A percentile compares a stretch with the other conserved stretches of the same genome.
These are phyloP conservation scores for Bombycilla garrulus DNA, from an alignment of 2,113 vertebrate species.

Conservation along the genomic window DNA sequence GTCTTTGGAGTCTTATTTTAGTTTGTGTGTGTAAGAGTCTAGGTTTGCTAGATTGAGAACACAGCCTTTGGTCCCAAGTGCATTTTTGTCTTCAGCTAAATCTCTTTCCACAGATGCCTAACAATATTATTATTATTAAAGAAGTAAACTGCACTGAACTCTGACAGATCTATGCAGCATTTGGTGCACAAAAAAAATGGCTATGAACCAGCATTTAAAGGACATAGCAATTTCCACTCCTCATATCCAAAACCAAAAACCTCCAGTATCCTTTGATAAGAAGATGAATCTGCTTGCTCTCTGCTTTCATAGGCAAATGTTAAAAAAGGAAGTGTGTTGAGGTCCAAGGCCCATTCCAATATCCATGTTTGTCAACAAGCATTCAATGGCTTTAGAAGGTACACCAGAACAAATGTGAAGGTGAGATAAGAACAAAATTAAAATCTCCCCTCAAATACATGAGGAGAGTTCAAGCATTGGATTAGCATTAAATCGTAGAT, in stretches of 20 bases:
- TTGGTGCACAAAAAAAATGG: background rate
- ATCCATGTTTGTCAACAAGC: background rate
- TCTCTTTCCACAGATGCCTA: background rate
- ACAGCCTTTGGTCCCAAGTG: fast-evolving
- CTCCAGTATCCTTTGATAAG: background rate
- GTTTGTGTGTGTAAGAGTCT: fast-evolving
- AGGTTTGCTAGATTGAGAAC: background rate
- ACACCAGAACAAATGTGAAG: background rate
- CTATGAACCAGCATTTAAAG: background rate
- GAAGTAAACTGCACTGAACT: background rate
- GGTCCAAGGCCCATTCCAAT: background rate
- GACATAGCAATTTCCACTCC: background rate
- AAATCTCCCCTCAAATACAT: background rate
- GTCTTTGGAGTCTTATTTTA: background rate
- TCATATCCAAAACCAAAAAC: background rate
- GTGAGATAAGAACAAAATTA: background rate
- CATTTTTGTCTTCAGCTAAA: background rate
- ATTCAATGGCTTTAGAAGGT: background rate
- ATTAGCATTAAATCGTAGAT: background rate
- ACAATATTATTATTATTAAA: background rate
- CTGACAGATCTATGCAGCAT: background rate
- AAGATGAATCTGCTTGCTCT: background rate
- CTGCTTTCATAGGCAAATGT: background rate
- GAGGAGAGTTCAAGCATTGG: fast-evolving
- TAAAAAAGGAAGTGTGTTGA: background rate